Percentiles rank a stretch among this genome's conserved stretches.
Evolutionary conservation across 1,140 invertebrate genomes (phyloP).

Genomic region (Oryctes rhinoceros): DNA sequence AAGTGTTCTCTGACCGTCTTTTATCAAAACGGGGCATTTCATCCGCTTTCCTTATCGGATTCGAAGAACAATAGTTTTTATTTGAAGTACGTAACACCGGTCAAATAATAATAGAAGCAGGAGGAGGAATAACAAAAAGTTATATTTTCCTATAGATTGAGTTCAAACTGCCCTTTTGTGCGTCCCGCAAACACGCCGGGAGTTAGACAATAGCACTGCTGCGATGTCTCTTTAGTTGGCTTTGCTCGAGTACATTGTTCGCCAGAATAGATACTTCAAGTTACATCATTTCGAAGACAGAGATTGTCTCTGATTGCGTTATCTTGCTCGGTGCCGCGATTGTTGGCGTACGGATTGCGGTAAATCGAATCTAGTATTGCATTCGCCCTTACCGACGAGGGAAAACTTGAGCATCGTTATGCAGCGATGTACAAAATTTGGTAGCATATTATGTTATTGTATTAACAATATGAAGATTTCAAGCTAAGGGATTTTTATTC

Average conservation of each 20-base stretch:
- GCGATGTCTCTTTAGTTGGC: constrained; percentile 61
- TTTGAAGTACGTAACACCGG: constrained; percentile 39
- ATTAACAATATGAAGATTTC: too few relatives aligned
- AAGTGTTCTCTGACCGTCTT: background rate
- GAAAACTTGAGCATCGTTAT: background rate
- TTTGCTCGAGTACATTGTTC: constrained; percentile 57
- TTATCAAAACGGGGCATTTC: background rate
- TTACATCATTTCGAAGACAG: constrained; percentile 59
- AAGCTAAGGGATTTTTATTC: too few relatives aligned
- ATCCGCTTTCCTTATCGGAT: constrained; percentile 33
- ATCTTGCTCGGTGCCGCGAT: constrained; percentile 47
- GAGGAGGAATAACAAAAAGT: constrained; percentile 41
- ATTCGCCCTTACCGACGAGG: background rate
- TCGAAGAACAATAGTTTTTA: constrained; percentile 30
- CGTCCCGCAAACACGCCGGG: constrained; percentile 54
- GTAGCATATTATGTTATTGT: background rate
- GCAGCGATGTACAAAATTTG: background rate
- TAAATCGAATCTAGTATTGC: background rate
- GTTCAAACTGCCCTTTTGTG: constrained; percentile 55
- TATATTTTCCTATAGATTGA: constrained; percentile 47
- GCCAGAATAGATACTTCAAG: constrained; percentile 59
- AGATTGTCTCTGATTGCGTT: constrained; percentile 57
- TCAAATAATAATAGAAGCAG: constrained; percentile 41
- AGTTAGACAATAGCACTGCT: constrained; percentile 55
- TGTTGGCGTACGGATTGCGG: constrained; percentile 38